Evolutionary conservation across 2,888 invertebrate species (phyloP).

Genomic region (Tenthredo notha): DNA sequence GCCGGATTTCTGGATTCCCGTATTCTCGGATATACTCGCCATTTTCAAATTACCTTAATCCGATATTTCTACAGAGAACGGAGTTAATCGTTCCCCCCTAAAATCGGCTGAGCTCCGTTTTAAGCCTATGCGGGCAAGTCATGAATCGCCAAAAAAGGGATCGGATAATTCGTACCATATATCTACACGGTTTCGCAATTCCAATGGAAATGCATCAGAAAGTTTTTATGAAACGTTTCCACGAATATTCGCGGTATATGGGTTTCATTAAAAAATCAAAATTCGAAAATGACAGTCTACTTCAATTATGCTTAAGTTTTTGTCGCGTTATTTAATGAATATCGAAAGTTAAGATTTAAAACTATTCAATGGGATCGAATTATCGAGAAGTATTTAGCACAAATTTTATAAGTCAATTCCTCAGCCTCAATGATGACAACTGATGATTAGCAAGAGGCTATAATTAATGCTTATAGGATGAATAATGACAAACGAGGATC

Average conservation of each 20-base stretch:
- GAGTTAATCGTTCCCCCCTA: slow-evolving; percentile 35
- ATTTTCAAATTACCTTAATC: slow-evolving; percentile 51
- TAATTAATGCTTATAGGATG: background rate
- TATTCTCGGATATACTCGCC: slow-evolving; percentile 53
- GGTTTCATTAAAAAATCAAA: background rate
- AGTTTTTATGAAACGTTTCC: no score
- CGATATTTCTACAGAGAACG: background rate
- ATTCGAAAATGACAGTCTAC: background rate
- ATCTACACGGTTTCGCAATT: background rate
- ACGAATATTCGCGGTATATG: no score
- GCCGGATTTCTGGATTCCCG: background rate
- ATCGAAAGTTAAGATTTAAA: background rate
- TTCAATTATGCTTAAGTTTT: background rate
- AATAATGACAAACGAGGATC: background rate
- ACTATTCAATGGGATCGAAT: background rate
- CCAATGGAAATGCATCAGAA: background rate
- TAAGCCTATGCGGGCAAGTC: background rate
- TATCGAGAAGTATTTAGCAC: background rate
- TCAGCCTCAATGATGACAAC: background rate
- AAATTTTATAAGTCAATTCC: background rate
- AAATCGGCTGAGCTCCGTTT: background rate
- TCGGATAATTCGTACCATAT: background rate
- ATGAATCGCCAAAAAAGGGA: background rate
- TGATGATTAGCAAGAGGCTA: background rate
- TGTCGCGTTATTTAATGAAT: background rate